Evolutionary conservation across 2,113 vertebrate species (phyloP).

Genomic region (Marcusenius ussheri): DNA sequence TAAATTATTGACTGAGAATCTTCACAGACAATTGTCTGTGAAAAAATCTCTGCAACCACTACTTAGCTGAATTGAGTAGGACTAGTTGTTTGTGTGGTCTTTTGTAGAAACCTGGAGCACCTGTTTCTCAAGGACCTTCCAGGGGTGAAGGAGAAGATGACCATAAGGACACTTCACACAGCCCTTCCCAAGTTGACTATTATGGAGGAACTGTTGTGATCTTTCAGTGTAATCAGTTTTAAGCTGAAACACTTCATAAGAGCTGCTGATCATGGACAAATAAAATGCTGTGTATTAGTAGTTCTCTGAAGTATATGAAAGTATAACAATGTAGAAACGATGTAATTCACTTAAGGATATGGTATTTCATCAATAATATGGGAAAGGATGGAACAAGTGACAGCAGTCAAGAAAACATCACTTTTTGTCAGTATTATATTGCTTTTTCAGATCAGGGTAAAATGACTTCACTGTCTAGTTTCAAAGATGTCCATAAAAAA

Average conservation of each 20-base stretch:
- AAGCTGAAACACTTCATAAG: not conserved
- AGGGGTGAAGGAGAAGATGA: conserved; percentile 68
- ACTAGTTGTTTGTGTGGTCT: conserved; percentile 23
- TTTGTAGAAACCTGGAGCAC: conserved; percentile 74
- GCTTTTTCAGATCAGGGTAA: not conserved
- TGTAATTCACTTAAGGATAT: not conserved
- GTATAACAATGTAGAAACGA: conserved; percentile 23
- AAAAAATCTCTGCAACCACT: not conserved
- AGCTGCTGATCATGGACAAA: conserved; percentile 7
- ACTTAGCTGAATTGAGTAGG: not conserved
- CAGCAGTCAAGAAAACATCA: not conserved
- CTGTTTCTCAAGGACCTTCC: conserved; percentile 89
- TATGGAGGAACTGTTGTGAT: conserved; percentile 60
- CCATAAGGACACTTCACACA: conserved; percentile 61
- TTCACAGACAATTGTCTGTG: not conserved
- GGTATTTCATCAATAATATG: not conserved
- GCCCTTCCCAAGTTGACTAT: conserved; percentile 72
- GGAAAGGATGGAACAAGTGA: not conserved
- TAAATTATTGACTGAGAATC: not conserved
- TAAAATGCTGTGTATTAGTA: not conserved
- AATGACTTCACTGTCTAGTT: not conserved
- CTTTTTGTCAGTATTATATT: not conserved
- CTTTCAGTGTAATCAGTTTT: not conserved
- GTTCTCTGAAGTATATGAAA: not conserved
- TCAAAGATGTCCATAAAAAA: not conserved